Evolutionary conservation across 2,113 vertebrate genomes (phyloP).

Genomic region (Lophura nycthemera): DNA sequence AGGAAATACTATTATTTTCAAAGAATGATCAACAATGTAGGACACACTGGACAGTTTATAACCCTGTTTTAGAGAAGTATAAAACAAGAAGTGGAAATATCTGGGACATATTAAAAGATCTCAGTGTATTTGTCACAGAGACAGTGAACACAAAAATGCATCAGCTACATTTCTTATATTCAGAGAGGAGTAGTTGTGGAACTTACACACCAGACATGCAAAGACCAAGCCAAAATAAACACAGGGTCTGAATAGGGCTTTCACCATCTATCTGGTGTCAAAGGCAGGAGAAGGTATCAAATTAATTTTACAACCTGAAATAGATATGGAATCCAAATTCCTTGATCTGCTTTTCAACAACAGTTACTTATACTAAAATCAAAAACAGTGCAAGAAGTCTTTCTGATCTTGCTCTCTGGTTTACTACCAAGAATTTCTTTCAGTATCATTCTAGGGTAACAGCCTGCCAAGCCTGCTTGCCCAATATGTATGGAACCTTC

Average conservation of each 20-base stretch:
- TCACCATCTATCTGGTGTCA: constrained; percentile 13
- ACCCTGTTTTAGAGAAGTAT: background rate
- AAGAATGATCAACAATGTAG: background rate
- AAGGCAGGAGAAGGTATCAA: constrained; percentile 39
- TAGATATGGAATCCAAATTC: background rate
- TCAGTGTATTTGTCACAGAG: background rate
- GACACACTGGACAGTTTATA: background rate
- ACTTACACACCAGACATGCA: background rate
- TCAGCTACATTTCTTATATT: background rate
- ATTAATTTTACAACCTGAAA: constrained; percentile 7
- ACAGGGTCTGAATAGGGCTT: background rate
- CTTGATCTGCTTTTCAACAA: background rate
- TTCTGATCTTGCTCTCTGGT: background rate
- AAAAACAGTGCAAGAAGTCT: background rate
- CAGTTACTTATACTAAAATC: background rate
- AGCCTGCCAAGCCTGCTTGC: background rate
- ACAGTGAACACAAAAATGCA: background rate
- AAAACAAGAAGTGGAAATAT: background rate
- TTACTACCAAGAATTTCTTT: background rate
- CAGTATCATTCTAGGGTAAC: background rate
- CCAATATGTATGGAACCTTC: background rate
- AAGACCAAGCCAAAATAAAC: constrained; percentile 42
- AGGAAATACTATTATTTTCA: background rate
- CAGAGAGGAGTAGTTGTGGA: background rate
- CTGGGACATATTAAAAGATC: background rate